Conservation (phyloP, 1,140 invertebrate genomes). For the Drosophila sproati region DNA sequence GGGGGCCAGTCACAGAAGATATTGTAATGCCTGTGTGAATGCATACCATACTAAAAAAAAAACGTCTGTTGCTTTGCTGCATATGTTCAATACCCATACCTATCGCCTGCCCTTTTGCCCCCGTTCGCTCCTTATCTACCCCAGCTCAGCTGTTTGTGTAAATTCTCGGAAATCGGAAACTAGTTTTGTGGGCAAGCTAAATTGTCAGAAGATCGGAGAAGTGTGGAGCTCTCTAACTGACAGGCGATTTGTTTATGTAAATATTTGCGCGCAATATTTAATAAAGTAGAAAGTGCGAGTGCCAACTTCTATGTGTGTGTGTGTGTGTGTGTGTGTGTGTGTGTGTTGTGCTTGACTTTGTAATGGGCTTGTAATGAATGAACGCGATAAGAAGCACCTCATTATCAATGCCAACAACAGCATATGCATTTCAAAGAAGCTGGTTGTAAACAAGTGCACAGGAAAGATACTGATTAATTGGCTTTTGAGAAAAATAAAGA, state of each 20-base stretch:
- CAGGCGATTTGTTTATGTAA: constrained; percentile 38
- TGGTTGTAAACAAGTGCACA: constrained; percentile 12
- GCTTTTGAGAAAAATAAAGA: no score
- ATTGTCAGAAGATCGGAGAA: constrained; percentile 1
- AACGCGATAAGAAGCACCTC: constrained; percentile 39
- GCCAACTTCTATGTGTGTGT: constrained; percentile 4
- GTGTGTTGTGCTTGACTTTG: constrained; percentile 31
- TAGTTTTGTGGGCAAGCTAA: constrained; percentile 23
- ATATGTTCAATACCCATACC: constrained; percentile 11
- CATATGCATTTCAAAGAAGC: neutral
- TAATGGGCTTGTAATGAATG: constrained; percentile 52
- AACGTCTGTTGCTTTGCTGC: constrained; percentile 1
- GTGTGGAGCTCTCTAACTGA: neutral
- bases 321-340: neutral
- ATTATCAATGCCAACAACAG: constrained; percentile 31
- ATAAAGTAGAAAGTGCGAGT: constrained; percentile 26
- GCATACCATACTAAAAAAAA: neutral
- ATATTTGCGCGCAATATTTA: constrained; percentile 26
- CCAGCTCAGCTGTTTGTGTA: neutral
- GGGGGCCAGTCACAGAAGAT: constrained; percentile 13
- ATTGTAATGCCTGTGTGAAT: neutral
- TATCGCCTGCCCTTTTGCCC: neutral
- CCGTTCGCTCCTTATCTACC: neutral
- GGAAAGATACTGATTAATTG: neutral
- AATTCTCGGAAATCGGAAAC: constrained; percentile 24